Conservation (phyloP, 2,888 invertebrate species). For the Latrodectus elegans region DNA sequence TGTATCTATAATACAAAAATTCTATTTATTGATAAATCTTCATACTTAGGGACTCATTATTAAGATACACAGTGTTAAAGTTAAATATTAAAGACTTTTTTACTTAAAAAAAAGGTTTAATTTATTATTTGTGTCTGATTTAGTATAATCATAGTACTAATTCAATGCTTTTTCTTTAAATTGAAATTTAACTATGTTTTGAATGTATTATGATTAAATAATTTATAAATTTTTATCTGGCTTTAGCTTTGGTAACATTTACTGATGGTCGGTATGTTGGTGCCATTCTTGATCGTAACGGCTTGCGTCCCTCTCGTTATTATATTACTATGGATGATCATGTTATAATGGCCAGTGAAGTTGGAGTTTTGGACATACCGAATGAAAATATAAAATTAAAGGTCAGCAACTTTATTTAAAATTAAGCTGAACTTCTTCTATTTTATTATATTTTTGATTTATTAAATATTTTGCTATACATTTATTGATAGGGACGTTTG, state of each 20-base stretch:
- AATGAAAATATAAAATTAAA: constrained; percentile 91
- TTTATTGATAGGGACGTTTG: constrained; percentile 85
- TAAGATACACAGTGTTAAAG: too few species aligned
- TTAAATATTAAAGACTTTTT: too few species aligned
- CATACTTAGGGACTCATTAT: too few species aligned
- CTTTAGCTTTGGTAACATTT: constrained; percentile 91
- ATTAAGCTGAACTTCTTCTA: background rate
- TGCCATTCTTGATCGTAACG: constrained; percentile 85
- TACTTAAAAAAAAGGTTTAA: too few species aligned
- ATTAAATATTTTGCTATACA: background rate
- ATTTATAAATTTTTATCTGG: background rate
- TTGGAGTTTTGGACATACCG: constrained; percentile 90
- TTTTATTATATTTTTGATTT: background rate
- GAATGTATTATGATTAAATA: too few species aligned
- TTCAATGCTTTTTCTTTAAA: too few species aligned
- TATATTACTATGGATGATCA: constrained; percentile 97
- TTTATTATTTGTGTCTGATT: too few species aligned
- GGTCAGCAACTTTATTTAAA: constrained; percentile 77
- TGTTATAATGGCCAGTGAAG: constrained; percentile 99
- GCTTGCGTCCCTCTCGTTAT: constrained; percentile 96
- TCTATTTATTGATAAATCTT: too few species aligned
- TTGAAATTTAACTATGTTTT: too few species aligned
- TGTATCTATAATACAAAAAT: too few species aligned
- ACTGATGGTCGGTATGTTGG: constrained; percentile 98
- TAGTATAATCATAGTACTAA: too few species aligned